Evolutionary conservation across 2,888 invertebrate species (phyloP).

Genomic region (Yponomeuta plumbellus): DNA sequence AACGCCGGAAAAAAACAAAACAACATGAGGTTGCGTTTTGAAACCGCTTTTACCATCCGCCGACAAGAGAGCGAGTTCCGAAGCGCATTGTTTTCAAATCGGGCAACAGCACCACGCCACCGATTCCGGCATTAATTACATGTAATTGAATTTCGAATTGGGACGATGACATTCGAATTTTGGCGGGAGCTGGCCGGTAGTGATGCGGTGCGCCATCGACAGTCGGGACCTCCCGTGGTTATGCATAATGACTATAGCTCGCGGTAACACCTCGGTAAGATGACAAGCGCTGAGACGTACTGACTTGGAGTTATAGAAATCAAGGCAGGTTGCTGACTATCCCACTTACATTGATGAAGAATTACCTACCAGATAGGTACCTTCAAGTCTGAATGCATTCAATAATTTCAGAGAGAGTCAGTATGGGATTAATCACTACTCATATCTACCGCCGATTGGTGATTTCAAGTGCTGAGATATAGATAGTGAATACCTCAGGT

Average conservation of each 20-base stretch:
- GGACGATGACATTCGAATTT: constrained; percentile 80
- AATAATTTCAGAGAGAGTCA: too few relatives aligned
- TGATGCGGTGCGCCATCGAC: constrained; percentile 67
- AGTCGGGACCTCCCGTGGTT: constrained; percentile 66
- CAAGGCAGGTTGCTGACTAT: too few relatives aligned
- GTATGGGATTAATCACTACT: too few relatives aligned
- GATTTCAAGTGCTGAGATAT: too few relatives aligned
- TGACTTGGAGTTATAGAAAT: not conserved
- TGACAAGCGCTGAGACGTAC: not conserved
- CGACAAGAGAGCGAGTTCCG: constrained; percentile 38
- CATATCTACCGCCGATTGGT: too few relatives aligned
- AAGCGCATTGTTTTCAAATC: constrained; percentile 64
- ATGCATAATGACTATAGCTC: constrained; percentile 46
- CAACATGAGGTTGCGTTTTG: constrained; percentile 51
- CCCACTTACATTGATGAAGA: too few relatives aligned
- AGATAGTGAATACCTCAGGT: too few relatives aligned
- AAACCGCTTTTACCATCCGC: constrained; percentile 46
- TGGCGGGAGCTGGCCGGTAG: constrained; percentile 65
- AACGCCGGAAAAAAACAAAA: constrained; percentile 34
- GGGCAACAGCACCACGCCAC: constrained; percentile 63
- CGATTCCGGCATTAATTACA: constrained; percentile 76
- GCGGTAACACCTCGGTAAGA: not conserved
- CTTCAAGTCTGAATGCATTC: too few relatives aligned
- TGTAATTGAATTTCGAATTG: constrained; percentile 81
- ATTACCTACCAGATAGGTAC: too few relatives aligned